Conservation (phyloP, 2,797 vertebrate genomes). For the Anas capensis region DNA sequence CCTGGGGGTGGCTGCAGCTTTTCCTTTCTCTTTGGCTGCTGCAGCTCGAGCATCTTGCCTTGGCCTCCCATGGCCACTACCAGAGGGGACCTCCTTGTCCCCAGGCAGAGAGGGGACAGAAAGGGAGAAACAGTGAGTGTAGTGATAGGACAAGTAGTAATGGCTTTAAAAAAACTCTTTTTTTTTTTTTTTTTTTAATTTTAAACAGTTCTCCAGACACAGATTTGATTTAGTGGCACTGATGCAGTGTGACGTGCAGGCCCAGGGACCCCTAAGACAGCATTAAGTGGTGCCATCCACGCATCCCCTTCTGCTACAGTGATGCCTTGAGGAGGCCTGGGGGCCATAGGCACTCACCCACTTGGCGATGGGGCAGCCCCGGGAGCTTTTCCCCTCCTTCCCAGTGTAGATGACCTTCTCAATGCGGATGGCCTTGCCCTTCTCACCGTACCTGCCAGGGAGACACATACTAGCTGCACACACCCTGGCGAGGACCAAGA, state of each 20-base stretch:
- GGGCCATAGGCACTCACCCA: slow-evolving; percentile 88
- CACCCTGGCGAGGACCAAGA: neutral
- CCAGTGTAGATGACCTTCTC: slow-evolving; percentile 97
- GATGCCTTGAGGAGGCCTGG: neutral
- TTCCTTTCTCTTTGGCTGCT: neutral
- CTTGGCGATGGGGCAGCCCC: slow-evolving; percentile 97
- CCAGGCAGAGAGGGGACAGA: neutral
- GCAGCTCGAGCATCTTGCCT: fast-evolving
- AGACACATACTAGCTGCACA: fast-evolving
- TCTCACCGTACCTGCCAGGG: slow-evolving; percentile 89
- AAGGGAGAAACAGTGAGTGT: no score
- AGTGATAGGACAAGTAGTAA: no score
- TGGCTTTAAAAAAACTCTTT: no score
- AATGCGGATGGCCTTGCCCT: slow-evolving; percentile 93
- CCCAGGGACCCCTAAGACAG: no score
- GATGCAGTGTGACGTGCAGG: neutral
- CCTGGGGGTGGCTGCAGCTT: fast-evolving
- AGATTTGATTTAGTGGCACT: neutral
- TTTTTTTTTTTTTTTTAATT: no score
- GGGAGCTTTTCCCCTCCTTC: slow-evolving; percentile 95
- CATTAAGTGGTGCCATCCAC: no score
- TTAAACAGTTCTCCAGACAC: neutral
- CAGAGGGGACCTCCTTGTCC: fast-evolving
- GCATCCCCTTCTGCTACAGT: neutral
- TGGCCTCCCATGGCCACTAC: fast-evolving